Percentiles rank a stretch among this genome's conserved stretches.
phyloP scores from a whole-genome alignment of 2,113 vertebrate species.

The Mus pahari region DNA sequence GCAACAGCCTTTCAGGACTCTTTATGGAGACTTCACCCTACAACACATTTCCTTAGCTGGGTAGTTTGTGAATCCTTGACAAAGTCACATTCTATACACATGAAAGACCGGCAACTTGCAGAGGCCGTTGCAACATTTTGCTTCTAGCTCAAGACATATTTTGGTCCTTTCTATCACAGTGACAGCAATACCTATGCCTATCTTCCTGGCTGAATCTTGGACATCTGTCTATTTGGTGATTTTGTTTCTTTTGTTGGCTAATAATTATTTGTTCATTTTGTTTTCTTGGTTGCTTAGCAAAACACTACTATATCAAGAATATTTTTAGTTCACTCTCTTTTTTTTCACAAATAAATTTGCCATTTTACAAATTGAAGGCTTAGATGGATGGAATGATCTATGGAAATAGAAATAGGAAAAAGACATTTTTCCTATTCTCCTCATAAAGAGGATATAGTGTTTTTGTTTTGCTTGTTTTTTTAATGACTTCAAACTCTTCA shows the following conservation, averaged over 20 bases:
- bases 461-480: too few relatives aligned
- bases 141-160: neutral
- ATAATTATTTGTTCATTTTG: neutral
- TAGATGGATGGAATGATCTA: neutral
- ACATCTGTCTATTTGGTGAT: neutral
- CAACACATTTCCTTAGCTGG: neutral
- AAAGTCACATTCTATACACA: neutral
- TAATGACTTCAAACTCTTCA: neutral
- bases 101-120: neutral
- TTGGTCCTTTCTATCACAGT: neutral
- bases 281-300: neutral
- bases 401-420: too few relatives aligned
- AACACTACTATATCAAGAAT: neutral
- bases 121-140: neutral
- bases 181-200: neutral
- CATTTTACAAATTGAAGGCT: neutral
- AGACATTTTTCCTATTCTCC: neutral
- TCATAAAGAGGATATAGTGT: neutral
- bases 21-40: neutral
- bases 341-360: neutral
- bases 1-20: neutral
- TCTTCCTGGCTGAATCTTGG: neutral
- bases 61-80: neutral
- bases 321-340: neutral
- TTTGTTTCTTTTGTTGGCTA: neutral